Evolutionary conservation across 2,797 vertebrate species (phyloP), one percentile per base, ranked within the genome.

Genomic region (Botia kubotai): DNA sequence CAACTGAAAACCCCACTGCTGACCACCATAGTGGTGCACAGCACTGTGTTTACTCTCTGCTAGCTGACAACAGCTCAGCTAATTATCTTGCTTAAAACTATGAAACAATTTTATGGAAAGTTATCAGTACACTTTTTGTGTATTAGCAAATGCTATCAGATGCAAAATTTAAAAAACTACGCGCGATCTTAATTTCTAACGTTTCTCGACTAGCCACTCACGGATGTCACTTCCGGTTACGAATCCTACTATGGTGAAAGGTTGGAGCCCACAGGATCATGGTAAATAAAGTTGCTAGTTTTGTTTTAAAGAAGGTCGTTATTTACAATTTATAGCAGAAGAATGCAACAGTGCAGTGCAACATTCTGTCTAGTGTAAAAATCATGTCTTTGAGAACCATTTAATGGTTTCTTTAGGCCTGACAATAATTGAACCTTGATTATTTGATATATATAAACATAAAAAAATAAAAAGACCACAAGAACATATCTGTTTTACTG

Each of bases 211-310:
- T 19, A 48, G 62, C n/a, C n/a, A 13, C 16, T 0, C 33, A n/a
- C n/a, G 11, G 13, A 19, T 14, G 26, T 17, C 43, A 75, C 43
- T 73, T 69, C 65, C 76, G 36, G 68, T 71, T 69, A 13, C n/a
- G 23, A 50, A 76, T 39, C 23, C 48, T 39, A 66, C 33, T n/a
- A 19, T 16, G 43, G 8, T 14, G 17, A 53, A n/a, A 13, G 5
- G 8, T 5, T n/a, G 23, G 3, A 33, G 33, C 33, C 33, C 33
- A 33, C 33, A 33, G 33, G 3, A 33, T 5, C 33, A 33, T 33
- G 4, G 4, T 33, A 33, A 33, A 33, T 33, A 33, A 33, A 53
- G 13, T 53, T 53, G 4, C 16, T 53, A 6, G 4, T 16, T 53
- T 17, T 17, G 5, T 0, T 36, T 39, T 66, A 29, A 67, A 1